Evolutionary conservation across 1,140 invertebrate species (phyloP).

Genomic region (Drosophila bipectinata): DNA sequence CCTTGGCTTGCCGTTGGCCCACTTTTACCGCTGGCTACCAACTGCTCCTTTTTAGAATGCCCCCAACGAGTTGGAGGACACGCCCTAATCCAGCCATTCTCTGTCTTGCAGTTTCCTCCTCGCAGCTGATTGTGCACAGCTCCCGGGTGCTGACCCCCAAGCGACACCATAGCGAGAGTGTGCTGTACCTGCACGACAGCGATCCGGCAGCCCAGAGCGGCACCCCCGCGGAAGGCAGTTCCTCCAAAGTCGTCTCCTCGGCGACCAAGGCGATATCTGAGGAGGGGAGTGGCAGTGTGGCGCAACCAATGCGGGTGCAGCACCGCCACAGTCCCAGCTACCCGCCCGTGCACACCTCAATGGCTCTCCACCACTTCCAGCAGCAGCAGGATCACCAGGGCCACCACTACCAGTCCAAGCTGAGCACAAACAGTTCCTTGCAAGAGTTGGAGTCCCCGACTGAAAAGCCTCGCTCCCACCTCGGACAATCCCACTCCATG

Average conservation of each 20-base stretch:
- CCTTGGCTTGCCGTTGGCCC: slow-evolving; percentile 66
- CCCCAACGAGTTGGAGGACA: slow-evolving; percentile 22
- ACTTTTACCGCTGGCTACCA: slow-evolving; percentile 55
- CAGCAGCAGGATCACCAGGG: slow-evolving; percentile 25
- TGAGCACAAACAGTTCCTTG: slow-evolving; percentile 71
- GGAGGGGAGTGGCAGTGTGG: slow-evolving; percentile 20
- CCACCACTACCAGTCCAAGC: slow-evolving; percentile 36
- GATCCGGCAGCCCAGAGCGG: slow-evolving; percentile 35
- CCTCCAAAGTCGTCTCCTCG: slow-evolving; percentile 12
- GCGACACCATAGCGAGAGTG: slow-evolving; percentile 91
- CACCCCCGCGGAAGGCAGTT: slow-evolving; percentile 18
- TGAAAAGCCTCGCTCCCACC: slow-evolving; percentile 29
- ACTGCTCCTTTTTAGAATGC: slow-evolving; percentile 38
- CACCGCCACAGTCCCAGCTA: slow-evolving; percentile 82
- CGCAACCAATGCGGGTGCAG: slow-evolving; percentile 54
- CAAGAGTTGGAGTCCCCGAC: slow-evolving; percentile 32
- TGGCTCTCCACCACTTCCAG: slow-evolving; percentile 61
- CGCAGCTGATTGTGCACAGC: slow-evolving; percentile 91
- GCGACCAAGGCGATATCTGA: slow-evolving; percentile 46
- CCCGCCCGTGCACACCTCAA: slow-evolving; percentile 70
- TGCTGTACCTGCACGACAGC: slow-evolving; percentile 87
- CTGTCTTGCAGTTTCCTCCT: slow-evolving; percentile 70
- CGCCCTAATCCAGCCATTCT: slow-evolving; percentile 36
- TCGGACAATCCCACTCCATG: slow-evolving; percentile 65
- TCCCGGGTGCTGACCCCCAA: slow-evolving; percentile 92